Percentiles rank a stretch among this genome's conserved stretches.
phyloP scores from a whole-genome alignment of 2,113 vertebrate species.

The Odocoileus hemionus region DNA sequence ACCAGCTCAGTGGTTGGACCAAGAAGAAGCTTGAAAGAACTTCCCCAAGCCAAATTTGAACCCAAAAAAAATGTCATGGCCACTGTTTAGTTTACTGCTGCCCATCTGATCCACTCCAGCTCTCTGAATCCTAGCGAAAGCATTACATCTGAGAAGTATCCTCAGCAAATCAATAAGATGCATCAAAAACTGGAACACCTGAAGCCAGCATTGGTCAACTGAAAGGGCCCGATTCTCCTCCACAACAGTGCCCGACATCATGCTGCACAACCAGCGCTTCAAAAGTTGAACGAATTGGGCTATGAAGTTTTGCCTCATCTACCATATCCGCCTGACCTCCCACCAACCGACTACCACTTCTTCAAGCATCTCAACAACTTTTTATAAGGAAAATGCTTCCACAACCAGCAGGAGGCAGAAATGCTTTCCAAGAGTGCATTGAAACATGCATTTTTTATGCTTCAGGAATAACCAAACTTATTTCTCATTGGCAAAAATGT shows the following conservation, averaged over 20 bases:
- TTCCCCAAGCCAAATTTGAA: background rate
- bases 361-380: background rate
- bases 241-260: rapidly evolving
- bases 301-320: background rate
- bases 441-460: background rate
- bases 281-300: background rate
- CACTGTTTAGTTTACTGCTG: background rate
- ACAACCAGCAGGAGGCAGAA: background rate
- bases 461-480: background rate
- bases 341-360: background rate
- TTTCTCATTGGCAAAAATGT: background rate
- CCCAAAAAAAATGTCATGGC: background rate
- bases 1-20: background rate
- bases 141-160: background rate
- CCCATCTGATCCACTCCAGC: background rate
- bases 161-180: background rate
- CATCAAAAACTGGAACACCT: background rate
- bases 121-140: background rate
- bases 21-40: background rate
- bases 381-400: background rate
- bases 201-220: background rate
- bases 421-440: background rate
- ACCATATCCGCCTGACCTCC: background rate
- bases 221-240: background rate
- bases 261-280: background rate